Base-by-base conservation (phyloP, 2,888 invertebrate genomes). In the Lissocephala sabroskyi region DNA sequence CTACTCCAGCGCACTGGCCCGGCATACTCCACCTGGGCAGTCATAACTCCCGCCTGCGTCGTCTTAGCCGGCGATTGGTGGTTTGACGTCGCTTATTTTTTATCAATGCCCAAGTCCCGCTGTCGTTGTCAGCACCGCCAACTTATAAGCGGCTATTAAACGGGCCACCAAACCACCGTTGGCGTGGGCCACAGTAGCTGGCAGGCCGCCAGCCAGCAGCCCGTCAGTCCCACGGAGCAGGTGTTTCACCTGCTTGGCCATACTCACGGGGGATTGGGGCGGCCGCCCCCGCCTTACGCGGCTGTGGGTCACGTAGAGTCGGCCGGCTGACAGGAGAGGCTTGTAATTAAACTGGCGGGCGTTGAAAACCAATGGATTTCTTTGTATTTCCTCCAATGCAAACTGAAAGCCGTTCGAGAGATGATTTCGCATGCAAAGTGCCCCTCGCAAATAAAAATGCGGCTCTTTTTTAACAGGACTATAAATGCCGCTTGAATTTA, bases 31-130 rank as follows among this genome's bases (percentile, higher is more conserved):
- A 7, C 10, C 11, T 7, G 30, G 30, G n/a, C 16, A 10, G 14
- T 16, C 35, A 35, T 35, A 35, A 35, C 35, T 35, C 35, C 16
- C 10, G 16, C 4, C 35, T 11, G 35, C 35, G 16, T 17, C 35
- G 35, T 14, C 16, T 35, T 10, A 37, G 37, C 16, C 19, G 5
- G 42, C 52, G 52, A 48, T 30, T 59, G 42, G 45, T 28, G 44
- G 44, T 46, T 57, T 59, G n/a, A n/a, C n/a, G n/a, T 40, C 6
- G 5, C 26, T 57, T 59, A 70, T 71, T 16, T 58, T 60, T 74
- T 75, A 68, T 77, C 67, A 71, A 59, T 56, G 59, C 45, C 73
- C 59, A 65, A 79, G 73, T 79, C 77, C 71, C 79, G 74, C 77
- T 79, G 74, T 67, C 65, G 74, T 62, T 76, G 71, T 74, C 71